phyloP scores from a whole-genome alignment of 2,888 invertebrate genomes.

The Diogma glabrata region DNA sequence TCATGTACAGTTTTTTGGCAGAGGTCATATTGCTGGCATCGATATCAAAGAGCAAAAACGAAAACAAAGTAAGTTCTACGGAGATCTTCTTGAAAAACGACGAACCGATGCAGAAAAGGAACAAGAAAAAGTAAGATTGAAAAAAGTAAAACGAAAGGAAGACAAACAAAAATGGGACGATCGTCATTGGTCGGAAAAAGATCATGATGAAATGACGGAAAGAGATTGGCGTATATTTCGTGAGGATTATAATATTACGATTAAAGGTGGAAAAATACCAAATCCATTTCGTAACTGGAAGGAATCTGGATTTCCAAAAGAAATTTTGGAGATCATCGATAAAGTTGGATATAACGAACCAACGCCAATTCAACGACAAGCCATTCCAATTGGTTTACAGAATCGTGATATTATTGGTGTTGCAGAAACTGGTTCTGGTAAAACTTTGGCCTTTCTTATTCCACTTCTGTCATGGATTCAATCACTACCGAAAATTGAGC shows the following conservation, averaged over 20 bases:
- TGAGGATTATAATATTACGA: constrained; percentile 97
- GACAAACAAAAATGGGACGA: constrained; percentile 99
- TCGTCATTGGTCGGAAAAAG: constrained; percentile 97
- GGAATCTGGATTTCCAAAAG: constrained; percentile 80
- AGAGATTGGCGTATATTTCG: constrained; percentile 99
- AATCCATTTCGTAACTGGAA: constrained; percentile 93
- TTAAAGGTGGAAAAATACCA: constrained; percentile 94
- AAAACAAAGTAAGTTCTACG: constrained; percentile 95
- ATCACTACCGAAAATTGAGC: constrained; percentile 88
- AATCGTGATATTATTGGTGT: constrained; percentile 97
- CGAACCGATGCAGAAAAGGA: constrained; percentile 94
- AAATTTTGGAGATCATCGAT: constrained; percentile 87
- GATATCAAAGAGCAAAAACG: constrained; percentile 93
- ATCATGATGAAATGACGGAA: constrained; percentile 90
- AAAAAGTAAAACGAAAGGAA: constrained; percentile 87
- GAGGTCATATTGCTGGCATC: constrained; percentile 96
- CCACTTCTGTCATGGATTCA: constrained; percentile 97
- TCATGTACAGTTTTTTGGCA: constrained; percentile 94
- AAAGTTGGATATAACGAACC: constrained; percentile 95
- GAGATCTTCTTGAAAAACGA: constrained; percentile 85
- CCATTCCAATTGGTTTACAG: constrained; percentile 94
- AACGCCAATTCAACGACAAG: constrained; percentile 97
- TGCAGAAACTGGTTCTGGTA: constrained; percentile 98
- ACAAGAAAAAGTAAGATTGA: constrained; percentile 85
- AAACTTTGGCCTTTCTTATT: constrained; percentile 96